Evolutionary conservation across 1,140 invertebrate genomes (phyloP).

Genomic region (Zaprionus nigranus): DNA sequence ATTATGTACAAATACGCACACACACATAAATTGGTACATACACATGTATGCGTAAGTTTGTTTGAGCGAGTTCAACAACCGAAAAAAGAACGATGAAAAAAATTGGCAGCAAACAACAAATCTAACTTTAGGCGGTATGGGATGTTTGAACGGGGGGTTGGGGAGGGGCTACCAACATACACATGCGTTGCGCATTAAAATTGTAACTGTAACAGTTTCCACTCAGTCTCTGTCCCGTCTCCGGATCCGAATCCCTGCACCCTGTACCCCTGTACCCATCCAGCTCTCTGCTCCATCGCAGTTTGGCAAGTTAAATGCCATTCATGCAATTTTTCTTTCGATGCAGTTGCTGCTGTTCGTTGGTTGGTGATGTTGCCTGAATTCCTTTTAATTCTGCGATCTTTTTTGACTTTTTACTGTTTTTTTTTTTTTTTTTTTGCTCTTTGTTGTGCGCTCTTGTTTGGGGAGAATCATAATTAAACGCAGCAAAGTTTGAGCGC

Average conservation of each 20-base stretch:
- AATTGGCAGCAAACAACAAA: conserved; percentile 82
- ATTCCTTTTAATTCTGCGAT: conserved; percentile 58
- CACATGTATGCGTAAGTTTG: conserved; percentile 2
- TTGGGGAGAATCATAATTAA: conserved; percentile 3
- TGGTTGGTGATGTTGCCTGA: conserved; percentile 48
- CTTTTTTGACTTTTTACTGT: conserved; percentile 10
- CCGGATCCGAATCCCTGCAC: conserved; percentile 2
- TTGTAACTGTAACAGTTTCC: conserved; percentile 72
- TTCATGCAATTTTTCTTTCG: conserved; percentile 61
- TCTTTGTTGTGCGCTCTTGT: background rate
- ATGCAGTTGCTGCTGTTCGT: conserved; percentile 39
- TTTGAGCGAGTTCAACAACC: conserved; percentile 70
- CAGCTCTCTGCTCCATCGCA: conserved; percentile 1
- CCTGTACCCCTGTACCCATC: no score
- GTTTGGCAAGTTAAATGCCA: conserved; percentile 73
- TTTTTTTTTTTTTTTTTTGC: background rate
- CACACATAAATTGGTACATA: background rate
- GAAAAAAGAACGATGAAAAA: conserved; percentile 75
- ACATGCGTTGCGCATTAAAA: conserved; percentile 81
- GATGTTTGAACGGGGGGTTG: background rate
- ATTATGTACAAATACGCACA: conserved; percentile 5
- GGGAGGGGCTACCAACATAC: conserved; percentile 27
- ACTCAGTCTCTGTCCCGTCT: conserved; percentile 20
- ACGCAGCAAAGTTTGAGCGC: background rate
- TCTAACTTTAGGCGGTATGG: conserved; percentile 67